Conservation (phyloP, 2,888 invertebrate species). For the Pseudococcus longispinus region DNA sequence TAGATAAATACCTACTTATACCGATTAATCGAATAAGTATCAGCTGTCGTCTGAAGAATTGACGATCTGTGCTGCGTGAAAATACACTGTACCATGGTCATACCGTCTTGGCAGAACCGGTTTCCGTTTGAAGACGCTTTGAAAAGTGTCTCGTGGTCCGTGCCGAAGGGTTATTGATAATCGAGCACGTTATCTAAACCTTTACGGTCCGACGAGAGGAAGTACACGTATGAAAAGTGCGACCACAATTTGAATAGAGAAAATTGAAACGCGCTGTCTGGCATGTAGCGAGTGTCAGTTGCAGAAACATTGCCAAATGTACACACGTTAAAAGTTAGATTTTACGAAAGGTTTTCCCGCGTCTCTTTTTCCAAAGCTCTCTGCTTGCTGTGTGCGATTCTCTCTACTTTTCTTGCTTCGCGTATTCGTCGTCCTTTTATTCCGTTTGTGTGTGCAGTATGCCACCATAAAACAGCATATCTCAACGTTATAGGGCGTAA, state of each 20-base stretch:
- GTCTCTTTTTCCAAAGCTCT: conserved; percentile 11
- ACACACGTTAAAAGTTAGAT: conserved; percentile 34
- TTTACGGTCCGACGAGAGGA: not conserved
- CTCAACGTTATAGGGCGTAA: conserved; percentile 43
- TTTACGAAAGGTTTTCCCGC: conserved; percentile 34
- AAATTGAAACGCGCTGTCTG: conserved; percentile 36
- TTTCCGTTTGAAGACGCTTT: not conserved
- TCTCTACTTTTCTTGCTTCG: conserved; percentile 25
- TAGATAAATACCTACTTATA: no score
- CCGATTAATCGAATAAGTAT: not conserved
- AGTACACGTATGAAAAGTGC: not conserved
- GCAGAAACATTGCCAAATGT: conserved; percentile 39
- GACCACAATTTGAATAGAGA: conserved; percentile 23
- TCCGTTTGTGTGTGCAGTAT: conserved; percentile 32
- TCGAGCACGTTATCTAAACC: conserved; percentile 4
- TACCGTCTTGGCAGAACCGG: not conserved
- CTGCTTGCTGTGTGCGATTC: not conserved
- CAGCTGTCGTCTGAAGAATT: not conserved
- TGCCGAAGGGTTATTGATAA: not conserved
- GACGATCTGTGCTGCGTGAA: not conserved
- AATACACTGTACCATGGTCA: not conserved
- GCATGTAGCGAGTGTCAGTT: conserved; percentile 36
- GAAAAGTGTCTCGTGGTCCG: not conserved
- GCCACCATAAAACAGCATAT: conserved; percentile 43
- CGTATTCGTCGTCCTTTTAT: conserved; percentile 30